Evolutionary conservation across 2,888 invertebrate genomes (phyloP).

Genomic region (Busseola fusca): DNA sequence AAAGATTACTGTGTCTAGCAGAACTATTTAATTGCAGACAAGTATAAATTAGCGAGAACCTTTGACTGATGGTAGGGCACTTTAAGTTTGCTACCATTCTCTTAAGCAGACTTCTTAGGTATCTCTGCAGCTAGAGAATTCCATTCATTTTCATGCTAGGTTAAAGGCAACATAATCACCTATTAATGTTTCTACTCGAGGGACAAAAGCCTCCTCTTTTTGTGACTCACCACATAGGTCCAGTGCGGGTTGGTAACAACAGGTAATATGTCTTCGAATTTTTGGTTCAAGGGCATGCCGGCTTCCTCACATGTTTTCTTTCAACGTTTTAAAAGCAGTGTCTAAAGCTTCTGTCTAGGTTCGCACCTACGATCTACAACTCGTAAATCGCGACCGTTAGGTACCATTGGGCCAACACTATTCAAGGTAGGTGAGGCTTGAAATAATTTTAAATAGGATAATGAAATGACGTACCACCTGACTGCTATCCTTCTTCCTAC

Average conservation of each 20-base stretch:
- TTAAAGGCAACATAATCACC: background rate
- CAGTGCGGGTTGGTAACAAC: background rate
- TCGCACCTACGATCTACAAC: background rate
- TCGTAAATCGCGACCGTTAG: background rate
- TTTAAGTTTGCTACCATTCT: slow-evolving; percentile 38
- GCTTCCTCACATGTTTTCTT: background rate
- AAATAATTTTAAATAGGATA: slow-evolving; percentile 7
- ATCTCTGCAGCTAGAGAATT: background rate
- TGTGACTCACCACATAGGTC: background rate
- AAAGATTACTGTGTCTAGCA: slow-evolving; percentile 56
- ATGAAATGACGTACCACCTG: background rate
- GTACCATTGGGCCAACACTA: background rate
- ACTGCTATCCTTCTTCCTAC: slow-evolving; percentile 11
- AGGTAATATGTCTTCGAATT: background rate
- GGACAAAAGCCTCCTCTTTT: background rate
- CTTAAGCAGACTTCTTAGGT: slow-evolving; percentile 9
- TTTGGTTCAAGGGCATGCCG: background rate
- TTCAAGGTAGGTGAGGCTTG: background rate
- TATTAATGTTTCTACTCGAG: background rate
- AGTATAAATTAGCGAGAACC: slow-evolving; percentile 46
- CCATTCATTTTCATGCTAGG: background rate
- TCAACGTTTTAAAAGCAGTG: background rate
- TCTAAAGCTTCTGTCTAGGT: background rate
- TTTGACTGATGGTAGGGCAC: slow-evolving; percentile 33
- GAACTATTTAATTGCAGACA: slow-evolving; percentile 63